Evolutionary conservation across 2,888 invertebrate genomes (phyloP).

Genomic region (Tholera decimalis): DNA sequence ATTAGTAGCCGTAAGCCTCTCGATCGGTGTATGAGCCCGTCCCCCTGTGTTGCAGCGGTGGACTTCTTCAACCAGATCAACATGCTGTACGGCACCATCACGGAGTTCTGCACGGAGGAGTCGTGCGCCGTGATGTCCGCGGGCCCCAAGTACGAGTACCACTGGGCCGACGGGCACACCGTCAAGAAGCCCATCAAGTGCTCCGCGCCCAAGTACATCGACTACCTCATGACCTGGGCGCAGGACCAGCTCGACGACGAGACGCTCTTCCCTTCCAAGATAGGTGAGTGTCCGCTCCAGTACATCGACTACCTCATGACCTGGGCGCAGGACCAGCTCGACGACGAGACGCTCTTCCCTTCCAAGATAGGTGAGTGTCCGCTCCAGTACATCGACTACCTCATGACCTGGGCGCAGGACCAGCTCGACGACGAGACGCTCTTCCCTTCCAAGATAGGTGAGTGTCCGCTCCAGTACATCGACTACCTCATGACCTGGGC

Average conservation of each 20-base stretch:
- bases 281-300: conserved; percentile 90
- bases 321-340: too few species aligned
- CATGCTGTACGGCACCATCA: conserved; percentile 99
- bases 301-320: too few species aligned
- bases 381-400: too few species aligned
- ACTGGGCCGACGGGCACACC: conserved; percentile 99
- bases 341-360: too few species aligned
- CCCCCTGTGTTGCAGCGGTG: conserved; percentile 94
- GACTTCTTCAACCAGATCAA: conserved; percentile 99
- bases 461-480: too few species aligned
- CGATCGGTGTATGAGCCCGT: conserved; percentile 6
- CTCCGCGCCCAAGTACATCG: conserved; percentile 99
- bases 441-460: too few species aligned
- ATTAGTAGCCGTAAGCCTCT: too few species aligned
- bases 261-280: conserved; percentile 99
- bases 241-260: conserved; percentile 99
- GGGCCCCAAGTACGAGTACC: conserved; percentile 99
- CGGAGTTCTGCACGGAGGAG: conserved; percentile 99
- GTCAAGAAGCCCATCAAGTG: conserved; percentile 99
- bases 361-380: conserved; percentile 95
- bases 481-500: too few species aligned
- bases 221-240: conserved; percentile 99
- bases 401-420: not conserved
- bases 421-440: too few species aligned
- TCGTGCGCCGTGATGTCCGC: conserved; percentile 99